These are phyloP conservation scores for Drosophila ustulata DNA, from an alignment of 2,888 invertebrate species.

Conservation along the genomic window DNA sequence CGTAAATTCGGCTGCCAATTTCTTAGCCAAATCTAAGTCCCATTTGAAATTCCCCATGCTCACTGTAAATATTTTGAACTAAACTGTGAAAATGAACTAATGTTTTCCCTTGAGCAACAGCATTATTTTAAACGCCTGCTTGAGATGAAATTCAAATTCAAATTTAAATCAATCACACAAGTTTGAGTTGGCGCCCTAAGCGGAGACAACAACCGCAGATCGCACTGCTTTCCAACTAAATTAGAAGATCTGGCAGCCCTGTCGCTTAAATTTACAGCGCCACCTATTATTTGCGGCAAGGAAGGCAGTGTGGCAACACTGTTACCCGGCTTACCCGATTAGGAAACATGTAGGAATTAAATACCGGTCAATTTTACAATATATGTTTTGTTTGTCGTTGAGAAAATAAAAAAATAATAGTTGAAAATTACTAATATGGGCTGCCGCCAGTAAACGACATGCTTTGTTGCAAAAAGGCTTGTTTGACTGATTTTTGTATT, in stretches of 20 bases:
- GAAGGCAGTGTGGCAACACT: neutral
- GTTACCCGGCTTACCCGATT: neutral
- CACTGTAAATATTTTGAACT: neutral
- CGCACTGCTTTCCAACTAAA: neutral
- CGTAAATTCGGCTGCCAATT: constrained; percentile 34
- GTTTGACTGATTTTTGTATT: constrained; percentile 8
- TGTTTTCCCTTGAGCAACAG: too few species aligned
- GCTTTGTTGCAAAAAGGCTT: constrained; percentile 18
- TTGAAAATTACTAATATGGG: constrained; percentile 36
- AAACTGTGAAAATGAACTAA: neutral
- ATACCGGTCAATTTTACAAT: too few species aligned
- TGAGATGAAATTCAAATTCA: neutral
- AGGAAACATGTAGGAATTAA: too few species aligned
- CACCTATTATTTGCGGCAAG: neutral
- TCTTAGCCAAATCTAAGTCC: constrained; percentile 5
- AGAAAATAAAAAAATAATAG: too few species aligned
- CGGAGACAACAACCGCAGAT: neutral
- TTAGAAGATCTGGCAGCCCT: neutral
- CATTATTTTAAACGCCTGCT: neutral
- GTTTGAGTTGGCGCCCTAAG: neutral
- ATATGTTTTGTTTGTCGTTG: too few species aligned
- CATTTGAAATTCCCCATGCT: constrained; percentile 42
- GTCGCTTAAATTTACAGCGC: neutral
- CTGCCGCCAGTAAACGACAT: constrained; percentile 52
- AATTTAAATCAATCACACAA: neutral